Evolutionary conservation across 1,140 invertebrate species (phyloP), one percentile per base, ranked within the genome.

Genomic region (Cyclargus thomasi): DNA sequence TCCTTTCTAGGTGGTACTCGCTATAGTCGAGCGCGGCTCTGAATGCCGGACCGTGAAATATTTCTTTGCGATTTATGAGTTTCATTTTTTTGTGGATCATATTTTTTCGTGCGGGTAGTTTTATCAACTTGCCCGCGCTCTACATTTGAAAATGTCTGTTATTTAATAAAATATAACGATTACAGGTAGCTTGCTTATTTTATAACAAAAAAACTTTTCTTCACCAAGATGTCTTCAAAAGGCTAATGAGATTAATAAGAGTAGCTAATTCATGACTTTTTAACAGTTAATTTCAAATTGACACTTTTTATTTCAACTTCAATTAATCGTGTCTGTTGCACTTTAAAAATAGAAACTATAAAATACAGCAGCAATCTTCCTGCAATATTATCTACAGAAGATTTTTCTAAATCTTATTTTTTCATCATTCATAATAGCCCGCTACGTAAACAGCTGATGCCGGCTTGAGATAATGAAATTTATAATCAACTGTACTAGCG

Each of bases 61-160:
- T 86, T 86, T 83, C 81, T 81, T 82, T 83, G 81, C 86, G 84
- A 90, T 88, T 88, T 89, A 86, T 84, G 80, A 79, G 74, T 85
- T 85, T 79, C 80, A 79, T 82, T 84, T 86, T n/a, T 81, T 81
- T 73, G 65, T 71, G 70, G 67, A 67, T 79, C 70, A 82, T 85
- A 80, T 81, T 80, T 82, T 79, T 78, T 72, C 57, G 73, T 64
- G 70, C 55, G 77, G 72, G 77, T 76, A 72, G 70, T 78, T 81
- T 78, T 81, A 76, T 78, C 81, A 70, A 62, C 63, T 80, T 80
- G 73, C 55, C 70, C 36, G 59, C 67, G 21, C 59, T 62, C 22
- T 20, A 47, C 21, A 35, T 22, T 21, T 21, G 2, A 62, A 21
- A 18, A 18, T 70, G 64, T 67, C 64, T 23, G 17, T 23, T 62